Conservation (phyloP, 2,888 invertebrate species). For the Serripes groenlandicus region DNA sequence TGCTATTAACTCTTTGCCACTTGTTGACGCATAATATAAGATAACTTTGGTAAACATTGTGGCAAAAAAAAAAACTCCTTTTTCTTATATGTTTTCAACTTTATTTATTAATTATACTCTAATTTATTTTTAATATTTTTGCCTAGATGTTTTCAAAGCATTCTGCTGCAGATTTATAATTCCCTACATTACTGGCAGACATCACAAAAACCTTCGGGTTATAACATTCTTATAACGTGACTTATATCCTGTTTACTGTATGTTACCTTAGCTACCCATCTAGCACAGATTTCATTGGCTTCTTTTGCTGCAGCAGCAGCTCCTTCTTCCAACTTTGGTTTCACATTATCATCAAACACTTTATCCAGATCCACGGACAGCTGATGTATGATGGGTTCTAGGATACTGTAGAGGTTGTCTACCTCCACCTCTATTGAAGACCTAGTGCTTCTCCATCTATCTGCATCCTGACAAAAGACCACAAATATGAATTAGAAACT, state of each 20-base stretch:
- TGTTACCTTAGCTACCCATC: constrained; percentile 74
- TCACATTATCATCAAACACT: constrained; percentile 62
- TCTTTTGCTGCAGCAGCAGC: constrained; percentile 51
- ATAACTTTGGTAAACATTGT: too few relatives aligned
- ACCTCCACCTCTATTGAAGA: constrained; percentile 60
- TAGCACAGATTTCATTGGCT: constrained; percentile 67
- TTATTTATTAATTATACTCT: too few relatives aligned
- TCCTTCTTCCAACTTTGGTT: constrained; percentile 69
- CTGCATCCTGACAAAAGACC: neutral
- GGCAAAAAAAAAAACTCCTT: too few relatives aligned
- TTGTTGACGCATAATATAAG: too few relatives aligned
- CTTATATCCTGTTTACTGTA: neutral
- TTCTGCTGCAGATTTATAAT: too few relatives aligned
- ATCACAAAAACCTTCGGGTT: too few relatives aligned
- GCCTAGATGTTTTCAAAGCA: too few relatives aligned
- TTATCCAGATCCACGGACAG: constrained; percentile 56
- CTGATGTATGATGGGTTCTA: constrained; percentile 48
- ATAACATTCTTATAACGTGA: neutral
- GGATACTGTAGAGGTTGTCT: constrained; percentile 35
- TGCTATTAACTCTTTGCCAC: too few relatives aligned
- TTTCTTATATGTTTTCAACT: too few relatives aligned
- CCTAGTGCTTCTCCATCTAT: constrained; percentile 30
- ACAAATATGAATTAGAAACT: too few relatives aligned
- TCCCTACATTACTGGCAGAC: too few relatives aligned
- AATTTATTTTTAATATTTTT: too few relatives aligned